These are phyloP conservation scores for Haliclona indistincta DNA, from an alignment of 37 sponge, comb jelly and placozoan species.

Conservation along the genomic window DNA sequence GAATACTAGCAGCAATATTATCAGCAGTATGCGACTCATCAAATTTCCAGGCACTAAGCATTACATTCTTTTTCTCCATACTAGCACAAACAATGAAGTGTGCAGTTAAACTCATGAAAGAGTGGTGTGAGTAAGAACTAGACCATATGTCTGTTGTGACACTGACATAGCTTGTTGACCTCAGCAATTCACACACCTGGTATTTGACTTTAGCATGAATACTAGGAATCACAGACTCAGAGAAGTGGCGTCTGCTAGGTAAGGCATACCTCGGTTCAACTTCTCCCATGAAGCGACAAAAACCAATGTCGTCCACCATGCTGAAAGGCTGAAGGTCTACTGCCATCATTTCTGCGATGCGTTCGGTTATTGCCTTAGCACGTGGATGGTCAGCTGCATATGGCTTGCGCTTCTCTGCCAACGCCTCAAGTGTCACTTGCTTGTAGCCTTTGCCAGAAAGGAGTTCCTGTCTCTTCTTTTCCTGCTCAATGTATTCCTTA, in stretches of 20 bases:
- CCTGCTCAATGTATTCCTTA: slow-evolving; percentile 8
- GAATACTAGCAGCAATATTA: slow-evolving; percentile 9
- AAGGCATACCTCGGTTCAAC: slow-evolving; percentile 18
- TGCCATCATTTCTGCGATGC: slow-evolving; percentile 42
- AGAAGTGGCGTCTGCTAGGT: slow-evolving; percentile 46
- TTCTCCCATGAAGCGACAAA: slow-evolving; percentile 17
- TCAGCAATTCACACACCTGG: slow-evolving; percentile 3
- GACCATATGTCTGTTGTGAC: slow-evolving; percentile 52
- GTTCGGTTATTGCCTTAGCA: slow-evolving; percentile 18
- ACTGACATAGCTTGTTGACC: slow-evolving; percentile 3
- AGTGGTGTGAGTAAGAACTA: slow-evolving; percentile 2
- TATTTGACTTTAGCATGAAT: slow-evolving; percentile 5
- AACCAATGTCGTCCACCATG: slow-evolving; percentile 36
- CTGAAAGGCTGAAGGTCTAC: slow-evolving; percentile 37
- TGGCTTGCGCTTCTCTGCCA: background rate
- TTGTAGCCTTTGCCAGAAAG: background rate
- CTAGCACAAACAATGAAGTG: slow-evolving; percentile 25
- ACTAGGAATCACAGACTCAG: slow-evolving; percentile 14
- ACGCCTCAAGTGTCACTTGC: background rate
- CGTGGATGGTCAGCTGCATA: slow-evolving; percentile 26
- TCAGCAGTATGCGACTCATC: slow-evolving; percentile 33
- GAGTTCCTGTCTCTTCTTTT: background rate
- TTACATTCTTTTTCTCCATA: slow-evolving; percentile 21
- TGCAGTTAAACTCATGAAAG: slow-evolving; percentile 35
- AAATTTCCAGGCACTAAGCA: slow-evolving; percentile 18